Conservation (phyloP, 1,140 invertebrate species). For the Hestina assimilis region DNA sequence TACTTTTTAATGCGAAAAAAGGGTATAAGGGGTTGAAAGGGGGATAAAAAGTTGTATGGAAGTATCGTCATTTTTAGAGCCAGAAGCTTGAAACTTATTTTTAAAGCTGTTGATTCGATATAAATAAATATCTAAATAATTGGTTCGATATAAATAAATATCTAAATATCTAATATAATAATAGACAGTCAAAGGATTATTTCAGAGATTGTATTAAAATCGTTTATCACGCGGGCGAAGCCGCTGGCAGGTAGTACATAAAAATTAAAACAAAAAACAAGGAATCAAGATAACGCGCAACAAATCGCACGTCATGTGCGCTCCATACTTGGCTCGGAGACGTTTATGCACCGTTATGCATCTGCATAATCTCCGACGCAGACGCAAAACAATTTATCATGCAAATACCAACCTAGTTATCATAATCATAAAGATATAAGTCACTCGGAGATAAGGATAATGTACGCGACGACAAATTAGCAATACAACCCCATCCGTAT, state of each 20-base stretch:
- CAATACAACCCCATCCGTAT: conserved; percentile 25
- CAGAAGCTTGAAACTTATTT: too few species aligned
- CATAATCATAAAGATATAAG: conserved; percentile 23
- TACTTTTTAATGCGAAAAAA: too few species aligned
- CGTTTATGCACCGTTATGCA: conserved; percentile 48
- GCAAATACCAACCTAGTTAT: conserved; percentile 28
- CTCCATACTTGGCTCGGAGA: conserved; percentile 45
- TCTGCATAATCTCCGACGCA: conserved; percentile 33
- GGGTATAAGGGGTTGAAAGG: too few species aligned
- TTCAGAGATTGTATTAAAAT: too few species aligned
- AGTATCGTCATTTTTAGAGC: too few species aligned
- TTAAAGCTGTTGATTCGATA: too few species aligned
- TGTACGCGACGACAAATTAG: conserved; percentile 43
- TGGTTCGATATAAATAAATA: too few species aligned
- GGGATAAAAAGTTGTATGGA: too few species aligned
- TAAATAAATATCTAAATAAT: too few species aligned
- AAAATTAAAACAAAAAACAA: conserved; percentile 26
- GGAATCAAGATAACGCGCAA: conserved; percentile 35
- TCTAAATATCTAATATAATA: background rate
- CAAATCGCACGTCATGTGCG: conserved; percentile 55
- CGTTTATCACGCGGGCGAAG: too few species aligned
- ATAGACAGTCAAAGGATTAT: too few species aligned
- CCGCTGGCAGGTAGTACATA: too few species aligned
- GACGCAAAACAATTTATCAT: conserved; percentile 25
- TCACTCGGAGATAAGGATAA: conserved; percentile 12